Evolutionary conservation across 2,888 invertebrate genomes (phyloP), one percentile per base, ranked within the genome.

Genomic region (Lacanobia oleracea): DNA sequence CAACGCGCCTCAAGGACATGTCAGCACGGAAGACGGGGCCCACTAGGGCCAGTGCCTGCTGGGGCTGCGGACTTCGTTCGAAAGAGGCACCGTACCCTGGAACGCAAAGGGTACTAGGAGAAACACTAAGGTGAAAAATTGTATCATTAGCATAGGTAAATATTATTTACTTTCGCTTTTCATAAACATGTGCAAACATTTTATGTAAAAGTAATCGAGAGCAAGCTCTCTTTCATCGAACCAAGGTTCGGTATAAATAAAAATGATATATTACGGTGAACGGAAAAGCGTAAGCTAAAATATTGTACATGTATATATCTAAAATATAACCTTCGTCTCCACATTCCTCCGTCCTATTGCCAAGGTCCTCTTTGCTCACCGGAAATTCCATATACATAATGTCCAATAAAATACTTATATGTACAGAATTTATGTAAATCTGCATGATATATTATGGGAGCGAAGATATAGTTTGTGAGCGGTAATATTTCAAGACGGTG

Each of bases 401-500:
- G 54, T 71, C 75, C 65, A 71, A 75, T 75, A 67, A 62, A 63
- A 81, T 63, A 61, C 57, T 37, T 61, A 53, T 70, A 57, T 48
- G 40, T 66, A 69, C 60, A 71, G 66, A 72, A 74, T 76, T 75
- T 72, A 82, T 72, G 66, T 78, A 75, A 68, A 80, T 73, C 68
- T 73, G 51, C 67, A 77, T 81, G 77, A 84, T 73, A 78, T 78
- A 80, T 82, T 65, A 75, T 63, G 21, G 60, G 21, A 71, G 27
- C 65, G 51, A 76, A 82, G 71, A 74, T 79, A 75, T 81, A 84
- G 72, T 84, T 83, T 76, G 57, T 62, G 54, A 75, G 59, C 59
- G 50, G 72, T 75, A 73, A 84, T 84, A 84, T 78, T 80, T 80
- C 77, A 75, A 69, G 64, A 53, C 68, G 80, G 63, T 62, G 66